These are phyloP conservation scores for Pempheris klunzingeri DNA, from an alignment of 2,797 vertebrate genomes.

Conservation along the genomic window DNA sequence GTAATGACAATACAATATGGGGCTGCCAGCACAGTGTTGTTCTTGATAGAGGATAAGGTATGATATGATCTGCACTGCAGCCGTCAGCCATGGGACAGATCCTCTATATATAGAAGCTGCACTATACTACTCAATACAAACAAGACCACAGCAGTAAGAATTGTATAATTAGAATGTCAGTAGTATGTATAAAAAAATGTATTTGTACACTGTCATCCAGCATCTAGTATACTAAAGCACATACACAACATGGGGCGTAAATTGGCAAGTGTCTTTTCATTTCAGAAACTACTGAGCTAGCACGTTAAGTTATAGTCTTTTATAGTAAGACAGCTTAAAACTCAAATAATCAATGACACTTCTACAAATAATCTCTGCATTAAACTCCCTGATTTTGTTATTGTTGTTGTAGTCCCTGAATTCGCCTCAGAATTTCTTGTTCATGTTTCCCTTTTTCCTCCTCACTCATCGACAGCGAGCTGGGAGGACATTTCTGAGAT, in stretches of 20 bases:
- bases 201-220: conserved; percentile 9
- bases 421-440: conserved; percentile 23
- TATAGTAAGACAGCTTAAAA: conserved; percentile 54
- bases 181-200: conserved; percentile 60
- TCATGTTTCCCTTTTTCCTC: conserved; percentile 25
- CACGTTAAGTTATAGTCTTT: conserved; percentile 39
- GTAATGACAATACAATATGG: conserved; percentile 48
- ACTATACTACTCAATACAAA: conserved; percentile 26
- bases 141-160: conserved; percentile 28
- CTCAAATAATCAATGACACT: conserved; percentile 66
- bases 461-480: conserved; percentile 1
- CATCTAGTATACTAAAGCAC: conserved; percentile 11
- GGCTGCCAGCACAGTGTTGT: conserved; percentile 32
- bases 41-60: conserved; percentile 36
- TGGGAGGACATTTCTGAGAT: conserved; percentile 14
- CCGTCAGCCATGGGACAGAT: conserved; percentile 44
- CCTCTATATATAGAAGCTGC: conserved; percentile 25
- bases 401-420: conserved; percentile 19
- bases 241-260: conserved; percentile 13
- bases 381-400: conserved; percentile 37
- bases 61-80: conserved; percentile 43
- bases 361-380: conserved; percentile 50
- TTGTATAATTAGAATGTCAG: conserved; percentile 32
- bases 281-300: conserved; percentile 3
- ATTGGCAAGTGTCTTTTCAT: conserved; percentile 28